These are phyloP conservation scores for Hylaeus volcanicus DNA, from an alignment of 1,140 invertebrate species.

Conservation along the genomic window DNA sequence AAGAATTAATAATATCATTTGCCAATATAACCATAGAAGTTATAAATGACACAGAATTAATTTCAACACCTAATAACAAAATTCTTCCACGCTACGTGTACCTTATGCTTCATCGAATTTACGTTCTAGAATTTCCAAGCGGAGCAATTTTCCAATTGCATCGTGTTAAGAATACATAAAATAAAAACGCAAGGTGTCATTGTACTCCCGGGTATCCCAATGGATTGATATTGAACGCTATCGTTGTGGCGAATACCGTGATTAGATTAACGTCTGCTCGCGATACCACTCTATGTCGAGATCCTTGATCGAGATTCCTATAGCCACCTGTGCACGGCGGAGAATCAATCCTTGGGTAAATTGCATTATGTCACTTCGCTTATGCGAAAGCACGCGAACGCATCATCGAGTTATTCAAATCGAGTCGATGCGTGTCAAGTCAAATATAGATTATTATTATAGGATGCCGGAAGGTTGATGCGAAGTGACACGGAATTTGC, in stretches of 20 bases:
- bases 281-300: neutral
- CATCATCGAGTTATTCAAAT: neutral
- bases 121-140: too few species aligned
- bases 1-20: too few species aligned
- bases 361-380: constrained; percentile 4
- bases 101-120: too few species aligned
- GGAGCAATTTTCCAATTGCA: neutral
- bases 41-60: too few species aligned
- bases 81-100: too few species aligned
- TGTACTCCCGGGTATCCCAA: neutral
- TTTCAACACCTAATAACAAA: too few species aligned
- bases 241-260: neutral
- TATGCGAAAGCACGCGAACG: neutral
- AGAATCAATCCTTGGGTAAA: constrained; percentile 7
- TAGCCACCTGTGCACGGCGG: neutral
- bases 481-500: too few species aligned
- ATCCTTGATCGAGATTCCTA: constrained; percentile 10
- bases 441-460: neutral
- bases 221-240: neutral
- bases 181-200: neutral
- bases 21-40: too few species aligned
- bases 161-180: too few species aligned
- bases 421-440: neutral
- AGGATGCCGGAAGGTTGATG: too few species aligned
- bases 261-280: neutral